A percentile compares a stretch with the other conserved stretches of the same genome.
phyloP scores from a whole-genome alignment of 1,140 invertebrate species.

The Druon quercuslanigerum region DNA sequence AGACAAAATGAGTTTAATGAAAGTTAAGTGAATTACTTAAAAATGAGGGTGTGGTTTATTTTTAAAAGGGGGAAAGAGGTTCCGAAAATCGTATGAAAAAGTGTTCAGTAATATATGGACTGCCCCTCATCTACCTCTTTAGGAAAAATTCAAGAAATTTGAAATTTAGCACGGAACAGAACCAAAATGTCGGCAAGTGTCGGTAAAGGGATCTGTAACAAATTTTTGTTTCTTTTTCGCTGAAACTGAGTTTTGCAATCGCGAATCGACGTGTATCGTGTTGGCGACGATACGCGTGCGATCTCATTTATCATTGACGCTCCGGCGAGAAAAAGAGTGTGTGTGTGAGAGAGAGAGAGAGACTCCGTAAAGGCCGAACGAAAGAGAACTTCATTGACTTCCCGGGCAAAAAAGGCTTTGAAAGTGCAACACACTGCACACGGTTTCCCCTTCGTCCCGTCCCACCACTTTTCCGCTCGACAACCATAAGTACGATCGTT shows the following conservation, averaged over 20 bases:
- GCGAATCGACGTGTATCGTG: constrained; percentile 29
- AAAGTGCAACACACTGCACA: constrained; percentile 62
- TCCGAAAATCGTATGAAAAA: no score
- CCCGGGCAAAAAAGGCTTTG: constrained; percentile 61
- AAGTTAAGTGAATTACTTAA: no score
- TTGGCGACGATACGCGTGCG: constrained; percentile 51
- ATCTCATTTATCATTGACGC: constrained; percentile 56
- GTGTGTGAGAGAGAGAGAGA: constrained; percentile 7
- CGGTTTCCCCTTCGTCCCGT: constrained; percentile 48
- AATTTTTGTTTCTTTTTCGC: no score
- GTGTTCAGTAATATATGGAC: no score
- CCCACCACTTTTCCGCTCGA: constrained; percentile 57
- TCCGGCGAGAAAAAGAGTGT: constrained; percentile 45
- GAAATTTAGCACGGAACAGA: no score
- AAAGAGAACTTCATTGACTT: constrained; percentile 67
- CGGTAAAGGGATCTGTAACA: no score
- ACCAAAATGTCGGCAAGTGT: no score
- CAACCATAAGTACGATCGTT: constrained; percentile 56
- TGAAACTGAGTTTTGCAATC: neutral
- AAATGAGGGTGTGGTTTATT: no score
- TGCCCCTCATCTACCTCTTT: no score
- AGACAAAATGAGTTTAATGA: no score
- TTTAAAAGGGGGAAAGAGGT: no score
- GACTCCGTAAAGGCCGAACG: constrained; percentile 57
- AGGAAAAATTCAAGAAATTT: no score